Percentiles rank a stretch among this genome's conserved stretches.
phyloP scores from a whole-genome alignment of 2,113 vertebrate genomes.

The Apaloderma vittatum region DNA sequence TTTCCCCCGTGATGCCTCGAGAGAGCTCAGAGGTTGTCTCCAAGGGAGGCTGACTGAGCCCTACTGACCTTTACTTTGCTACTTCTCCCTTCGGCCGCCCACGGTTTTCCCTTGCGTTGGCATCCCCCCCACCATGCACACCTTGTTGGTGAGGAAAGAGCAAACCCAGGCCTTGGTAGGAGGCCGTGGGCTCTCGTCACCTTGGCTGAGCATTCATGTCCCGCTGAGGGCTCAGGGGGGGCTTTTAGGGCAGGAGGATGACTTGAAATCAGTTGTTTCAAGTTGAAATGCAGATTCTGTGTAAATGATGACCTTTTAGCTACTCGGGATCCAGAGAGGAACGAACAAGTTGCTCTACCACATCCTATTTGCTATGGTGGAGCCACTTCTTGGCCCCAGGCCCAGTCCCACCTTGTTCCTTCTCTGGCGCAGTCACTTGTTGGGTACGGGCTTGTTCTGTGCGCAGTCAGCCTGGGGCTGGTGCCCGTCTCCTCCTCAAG shows the following conservation, averaged over 20 bases:
- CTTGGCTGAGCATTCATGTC: background rate
- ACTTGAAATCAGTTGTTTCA: background rate
- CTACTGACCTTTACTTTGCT: slow-evolving; percentile 24
- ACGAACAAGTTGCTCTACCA: background rate
- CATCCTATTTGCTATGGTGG: background rate
- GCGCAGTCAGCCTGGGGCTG: background rate
- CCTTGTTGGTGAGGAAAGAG: background rate
- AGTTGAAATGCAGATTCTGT: background rate
- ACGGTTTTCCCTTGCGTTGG: fast-evolving
- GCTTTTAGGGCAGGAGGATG: background rate
- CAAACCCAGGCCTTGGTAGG: background rate
- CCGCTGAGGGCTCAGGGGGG: background rate
- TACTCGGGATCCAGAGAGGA: background rate
- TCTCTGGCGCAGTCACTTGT: background rate
- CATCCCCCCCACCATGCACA: background rate
- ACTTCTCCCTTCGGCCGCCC: background rate
- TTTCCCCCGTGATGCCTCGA: background rate
- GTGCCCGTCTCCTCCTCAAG: background rate
- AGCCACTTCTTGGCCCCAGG: background rate
- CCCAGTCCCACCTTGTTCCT: background rate
- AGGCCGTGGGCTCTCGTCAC: background rate
- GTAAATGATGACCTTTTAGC: background rate
- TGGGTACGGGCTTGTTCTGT: background rate
- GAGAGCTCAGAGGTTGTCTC: slow-evolving; percentile 22
- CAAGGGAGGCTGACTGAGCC: background rate